Evolutionary conservation across 2,888 invertebrate genomes (phyloP).

Genomic region (Dynastes grantii): DNA sequence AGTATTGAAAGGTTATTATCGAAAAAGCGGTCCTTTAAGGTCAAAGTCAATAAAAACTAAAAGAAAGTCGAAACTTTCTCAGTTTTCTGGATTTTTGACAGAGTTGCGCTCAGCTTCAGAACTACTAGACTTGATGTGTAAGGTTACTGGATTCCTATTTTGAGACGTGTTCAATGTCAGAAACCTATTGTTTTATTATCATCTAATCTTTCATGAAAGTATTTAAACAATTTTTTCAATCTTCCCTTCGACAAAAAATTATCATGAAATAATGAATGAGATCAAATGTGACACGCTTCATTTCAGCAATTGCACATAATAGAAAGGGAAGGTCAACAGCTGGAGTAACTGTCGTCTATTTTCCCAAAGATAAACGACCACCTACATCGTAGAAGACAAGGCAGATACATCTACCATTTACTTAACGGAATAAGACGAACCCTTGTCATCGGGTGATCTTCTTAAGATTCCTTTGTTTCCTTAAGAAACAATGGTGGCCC

Average conservation of each 20-base stretch:
- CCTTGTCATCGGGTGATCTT: not conserved
- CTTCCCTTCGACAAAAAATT: not conserved
- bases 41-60: no score
- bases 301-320: not conserved
- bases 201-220: not conserved
- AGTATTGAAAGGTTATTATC: no score
- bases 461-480: not conserved
- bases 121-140: no score
- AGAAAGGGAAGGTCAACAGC: not conserved
- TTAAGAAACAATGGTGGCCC: not conserved
- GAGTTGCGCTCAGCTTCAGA: no score
- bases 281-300: not conserved
- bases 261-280: no score
- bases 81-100: no score
- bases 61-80: no score
- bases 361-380: not conserved
- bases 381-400: not conserved
- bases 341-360: not conserved
- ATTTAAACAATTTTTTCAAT: no score
- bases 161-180: no score
- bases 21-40: no score
- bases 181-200: no score
- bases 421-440: not conserved
- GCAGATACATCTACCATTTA: not conserved
- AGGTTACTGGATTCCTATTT: no score